phyloP scores from a whole-genome alignment of 2,797 vertebrate species.

The Agapornis canus region DNA sequence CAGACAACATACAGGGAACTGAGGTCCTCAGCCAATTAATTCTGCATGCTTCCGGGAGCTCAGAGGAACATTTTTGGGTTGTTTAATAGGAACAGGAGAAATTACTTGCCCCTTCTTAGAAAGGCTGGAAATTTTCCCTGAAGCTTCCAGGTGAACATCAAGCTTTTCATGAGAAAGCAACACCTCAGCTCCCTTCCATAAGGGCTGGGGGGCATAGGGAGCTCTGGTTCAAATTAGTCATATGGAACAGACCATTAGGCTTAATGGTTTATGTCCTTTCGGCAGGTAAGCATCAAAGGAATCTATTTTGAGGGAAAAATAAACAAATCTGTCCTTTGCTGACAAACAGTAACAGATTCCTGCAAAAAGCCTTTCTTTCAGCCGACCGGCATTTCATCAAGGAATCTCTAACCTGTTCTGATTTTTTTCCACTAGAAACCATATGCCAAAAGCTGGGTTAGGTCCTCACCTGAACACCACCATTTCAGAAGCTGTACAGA shows the following conservation, averaged over 20 bases:
- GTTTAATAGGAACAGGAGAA: background rate
- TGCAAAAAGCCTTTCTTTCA: constrained; percentile 10
- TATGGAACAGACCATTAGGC: background rate
- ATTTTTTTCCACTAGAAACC: background rate
- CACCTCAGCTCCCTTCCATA: background rate
- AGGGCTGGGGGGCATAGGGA: background rate
- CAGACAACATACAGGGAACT: background rate
- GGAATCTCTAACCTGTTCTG: constrained; percentile 21
- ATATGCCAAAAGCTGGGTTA: background rate
- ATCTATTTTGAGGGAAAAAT: background rate
- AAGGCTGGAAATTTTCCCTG: background rate
- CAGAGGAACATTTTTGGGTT: background rate
- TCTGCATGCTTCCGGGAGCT: background rate
- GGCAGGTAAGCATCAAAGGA: background rate
- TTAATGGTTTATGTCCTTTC: background rate
- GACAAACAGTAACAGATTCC: constrained; percentile 1
- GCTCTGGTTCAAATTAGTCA: background rate
- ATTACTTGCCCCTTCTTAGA: background rate
- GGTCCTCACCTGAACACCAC: background rate
- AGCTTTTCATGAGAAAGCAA: background rate
- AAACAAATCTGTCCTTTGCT: background rate
- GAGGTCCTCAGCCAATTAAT: background rate
- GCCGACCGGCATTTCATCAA: constrained; percentile 13
- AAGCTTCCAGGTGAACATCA: background rate
- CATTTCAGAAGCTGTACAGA: background rate